A percentile compares a stretch with the other conserved stretches of the same genome.
Evolutionary conservation across 2,797 vertebrate genomes (phyloP).

Genomic region (Ctenopoma kingsleyae): DNA sequence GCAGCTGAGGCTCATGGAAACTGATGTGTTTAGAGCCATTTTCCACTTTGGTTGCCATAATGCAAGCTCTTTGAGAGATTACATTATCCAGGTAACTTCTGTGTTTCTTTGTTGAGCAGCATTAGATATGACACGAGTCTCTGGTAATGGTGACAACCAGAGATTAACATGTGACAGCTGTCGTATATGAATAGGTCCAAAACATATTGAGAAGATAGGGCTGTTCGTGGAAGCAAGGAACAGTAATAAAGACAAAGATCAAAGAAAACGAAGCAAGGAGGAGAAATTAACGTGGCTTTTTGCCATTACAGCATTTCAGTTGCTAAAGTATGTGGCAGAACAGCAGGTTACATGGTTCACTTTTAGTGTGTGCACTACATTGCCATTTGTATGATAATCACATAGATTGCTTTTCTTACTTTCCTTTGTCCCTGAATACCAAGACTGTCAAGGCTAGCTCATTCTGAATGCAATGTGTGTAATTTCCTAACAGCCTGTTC

Average conservation of each 20-base stretch:
- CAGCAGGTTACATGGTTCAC: constrained; percentile 19
- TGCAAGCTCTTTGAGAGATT: neutral
- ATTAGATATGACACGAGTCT: neutral
- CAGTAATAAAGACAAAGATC: neutral
- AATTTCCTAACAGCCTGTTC: constrained; percentile 28
- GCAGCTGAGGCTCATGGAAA: neutral
- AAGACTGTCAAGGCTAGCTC: constrained; percentile 42
- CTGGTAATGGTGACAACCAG: constrained; percentile 7
- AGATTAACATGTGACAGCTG: constrained; percentile 33
- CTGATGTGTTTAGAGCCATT: constrained; percentile 1
- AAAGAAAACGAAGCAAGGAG: neutral
- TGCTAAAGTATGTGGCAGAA: constrained; percentile 8
- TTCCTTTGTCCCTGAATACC: constrained; percentile 56
- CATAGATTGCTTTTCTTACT: constrained; percentile 53
- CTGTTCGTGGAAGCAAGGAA: neutral
- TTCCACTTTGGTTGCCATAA: neutral
- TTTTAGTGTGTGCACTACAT: constrained; percentile 32
- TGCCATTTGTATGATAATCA: constrained; percentile 70
- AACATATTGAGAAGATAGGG: neutral
- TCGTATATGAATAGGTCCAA: neutral
- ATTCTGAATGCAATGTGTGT: constrained; percentile 47
- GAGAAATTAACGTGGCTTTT: neutral
- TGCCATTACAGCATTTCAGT: neutral
- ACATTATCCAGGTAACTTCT: neutral
- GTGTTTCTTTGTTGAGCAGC: neutral